Base-by-base conservation (phyloP, 1,140 invertebrate genomes). In the Drosophila pectinifera region DNA sequence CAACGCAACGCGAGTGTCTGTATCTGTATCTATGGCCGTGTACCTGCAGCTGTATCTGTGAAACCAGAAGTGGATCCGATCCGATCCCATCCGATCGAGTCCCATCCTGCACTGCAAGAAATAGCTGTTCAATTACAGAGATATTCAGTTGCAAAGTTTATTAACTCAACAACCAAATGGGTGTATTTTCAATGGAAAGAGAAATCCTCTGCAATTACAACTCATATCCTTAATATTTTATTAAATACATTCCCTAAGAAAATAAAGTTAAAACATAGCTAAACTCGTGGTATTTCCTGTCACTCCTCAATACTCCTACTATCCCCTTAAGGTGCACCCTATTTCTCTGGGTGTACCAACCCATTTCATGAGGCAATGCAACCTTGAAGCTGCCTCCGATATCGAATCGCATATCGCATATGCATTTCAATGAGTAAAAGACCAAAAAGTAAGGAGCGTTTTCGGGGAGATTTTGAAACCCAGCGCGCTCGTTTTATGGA, bases 61-160 rank as follows among this genome's bases (percentile, higher is more conserved):
- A 83, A 86, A 88, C 83, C 73, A 86, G 83, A 89, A 88, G 83
- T 88, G 84, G 84, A 88, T 81, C 69, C 84, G 84, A 88, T 81
- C 69, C 84, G 48, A 61, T 53, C 46, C 38, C 49, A 56, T 64
- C 43, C 26, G 56, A 64, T 64, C 36, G 24, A 53, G 22, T 20
- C 34, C 54, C 31, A 43, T 28, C 65, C 46, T 61, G n/a, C 20
- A 53, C 49, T 53, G 49, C 7, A 1, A 36, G 22, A 53, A 53
- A n/a, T 10, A 10, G 3, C 24, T 18, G 11, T 2, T 28, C 6
- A 28, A 28, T 28, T 28, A 28, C 26, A 28, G n/a, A n/a, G n/a
- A n/a, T n/a, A n/a, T n/a, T n/a, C n/a, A n/a, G n/a, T n/a, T n/a
- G n/a, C n/a, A n/a, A n/a, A n/a, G n/a, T n/a, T n/a, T n/a, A n/a